Evolutionary conservation across 1,140 invertebrate genomes (phyloP).

Genomic region (Pentalonia nigronervosa): DNA sequence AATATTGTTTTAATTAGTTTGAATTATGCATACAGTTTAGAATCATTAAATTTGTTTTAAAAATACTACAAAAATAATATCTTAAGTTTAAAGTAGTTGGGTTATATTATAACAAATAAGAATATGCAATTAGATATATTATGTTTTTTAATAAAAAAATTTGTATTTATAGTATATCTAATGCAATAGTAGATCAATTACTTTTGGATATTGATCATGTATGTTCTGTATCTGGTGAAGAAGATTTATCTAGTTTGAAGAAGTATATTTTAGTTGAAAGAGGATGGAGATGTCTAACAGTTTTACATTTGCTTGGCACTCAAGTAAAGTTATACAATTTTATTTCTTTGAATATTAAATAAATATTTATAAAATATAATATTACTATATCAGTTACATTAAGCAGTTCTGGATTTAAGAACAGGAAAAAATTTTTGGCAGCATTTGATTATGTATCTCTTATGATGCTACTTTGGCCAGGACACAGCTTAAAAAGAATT

Average conservation of each 20-base stretch:
- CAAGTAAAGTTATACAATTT: constrained; percentile 63
- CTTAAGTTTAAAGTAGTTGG: neutral
- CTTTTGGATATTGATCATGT: constrained; percentile 71
- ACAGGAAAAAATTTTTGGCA: neutral
- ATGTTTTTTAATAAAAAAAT: neutral
- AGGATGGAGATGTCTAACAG: constrained; percentile 71
- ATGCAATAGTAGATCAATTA: constrained; percentile 71
- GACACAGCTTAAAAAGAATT: neutral
- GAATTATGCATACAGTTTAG: neutral
- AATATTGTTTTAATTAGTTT: neutral
- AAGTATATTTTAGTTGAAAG: constrained; percentile 69
- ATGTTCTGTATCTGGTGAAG: constrained; percentile 65
- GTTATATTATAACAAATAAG: neutral
- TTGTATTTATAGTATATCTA: constrained; percentile 65
- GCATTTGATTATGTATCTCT: neutral
- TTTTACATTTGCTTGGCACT: constrained; percentile 69
- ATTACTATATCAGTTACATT: neutral
- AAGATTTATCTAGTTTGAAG: constrained; percentile 65
- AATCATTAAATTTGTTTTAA: neutral
- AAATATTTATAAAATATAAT: neutral
- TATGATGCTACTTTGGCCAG: neutral
- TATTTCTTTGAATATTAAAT: neutral
- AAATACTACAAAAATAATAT: neutral
- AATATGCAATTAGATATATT: too few species aligned
- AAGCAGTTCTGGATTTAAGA: neutral